Evolutionary conservation across 2,888 invertebrate genomes (phyloP).

Genomic region (Oscheius sp.): DNA sequence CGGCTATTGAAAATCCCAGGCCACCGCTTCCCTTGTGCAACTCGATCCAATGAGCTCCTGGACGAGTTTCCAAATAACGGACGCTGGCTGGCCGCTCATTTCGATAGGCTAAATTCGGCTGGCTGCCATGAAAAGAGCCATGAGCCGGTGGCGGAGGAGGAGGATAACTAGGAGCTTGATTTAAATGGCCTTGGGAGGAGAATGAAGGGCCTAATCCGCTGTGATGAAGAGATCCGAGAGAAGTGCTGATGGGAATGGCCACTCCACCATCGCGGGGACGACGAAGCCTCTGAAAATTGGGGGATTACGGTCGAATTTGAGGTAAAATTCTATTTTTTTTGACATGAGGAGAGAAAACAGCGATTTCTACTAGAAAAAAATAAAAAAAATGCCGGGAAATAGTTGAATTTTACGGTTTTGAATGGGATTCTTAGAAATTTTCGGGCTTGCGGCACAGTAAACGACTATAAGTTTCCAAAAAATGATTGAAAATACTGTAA

Average conservation of each 20-base stretch:
- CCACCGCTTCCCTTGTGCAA: constrained; percentile 83
- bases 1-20: constrained; percentile 88
- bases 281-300: constrained; percentile 53
- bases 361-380: too few species aligned
- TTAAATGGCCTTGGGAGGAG: constrained; percentile 42
- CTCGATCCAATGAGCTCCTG: constrained; percentile 61
- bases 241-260: constrained; percentile 39
- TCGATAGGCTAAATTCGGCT: constrained; percentile 42
- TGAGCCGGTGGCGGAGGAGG: constrained; percentile 63
- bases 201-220: constrained; percentile 24
- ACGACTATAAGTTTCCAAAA: too few species aligned
- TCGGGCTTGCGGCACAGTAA: too few species aligned
- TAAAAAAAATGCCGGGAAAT: too few species aligned
- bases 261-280: constrained; percentile 52
- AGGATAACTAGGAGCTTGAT: constrained; percentile 50
- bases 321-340: constrained; percentile 1
- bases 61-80: constrained; percentile 16
- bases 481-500: too few species aligned
- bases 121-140: constrained; percentile 58
- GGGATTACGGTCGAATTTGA: neutral
- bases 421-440: too few species aligned
- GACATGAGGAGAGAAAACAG: too few species aligned
- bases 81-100: constrained; percentile 38
- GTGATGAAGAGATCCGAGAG: constrained; percentile 48
- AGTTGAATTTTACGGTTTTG: too few species aligned